phyloP scores from a whole-genome alignment of 2,113 vertebrate species.

The Amia ocellicauda region DNA sequence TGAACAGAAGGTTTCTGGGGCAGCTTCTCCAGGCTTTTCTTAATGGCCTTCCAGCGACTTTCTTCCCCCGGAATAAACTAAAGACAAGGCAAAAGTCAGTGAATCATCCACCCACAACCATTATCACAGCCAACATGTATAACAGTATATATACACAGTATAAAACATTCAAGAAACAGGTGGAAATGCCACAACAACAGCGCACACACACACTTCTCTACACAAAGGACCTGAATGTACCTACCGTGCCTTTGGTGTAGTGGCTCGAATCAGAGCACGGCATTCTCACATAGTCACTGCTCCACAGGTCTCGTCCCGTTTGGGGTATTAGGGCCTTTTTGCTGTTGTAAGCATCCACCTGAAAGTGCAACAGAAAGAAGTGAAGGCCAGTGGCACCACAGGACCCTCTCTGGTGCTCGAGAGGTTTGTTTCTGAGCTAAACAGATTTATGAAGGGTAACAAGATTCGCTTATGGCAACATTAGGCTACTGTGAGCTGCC shows the following conservation, averaged over 20 bases:
- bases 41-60: constrained; percentile 34
- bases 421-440: too few relatives aligned
- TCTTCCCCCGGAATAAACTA: background rate
- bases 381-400: background rate
- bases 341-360: constrained; percentile 20
- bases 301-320: constrained; percentile 27
- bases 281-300: constrained; percentile 41
- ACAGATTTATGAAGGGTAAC: too few relatives aligned
- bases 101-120: too few relatives aligned
- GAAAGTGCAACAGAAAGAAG: constrained; percentile 1
- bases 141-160: too few relatives aligned
- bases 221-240: too few relatives aligned
- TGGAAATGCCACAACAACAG: too few relatives aligned
- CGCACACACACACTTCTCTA: too few relatives aligned
- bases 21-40: constrained; percentile 24
- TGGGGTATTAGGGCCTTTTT: rapidly evolving
- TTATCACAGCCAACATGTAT: too few relatives aligned
- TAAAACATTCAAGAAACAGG: too few relatives aligned
- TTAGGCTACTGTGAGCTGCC: too few relatives aligned
- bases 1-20: background rate
- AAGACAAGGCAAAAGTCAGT: background rate
- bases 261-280: constrained; percentile 28
- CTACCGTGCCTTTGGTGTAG: background rate
- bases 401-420: too few relatives aligned
- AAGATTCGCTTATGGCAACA: too few relatives aligned